Evolutionary conservation across 2,113 vertebrate species (phyloP), one percentile per base, ranked within the genome.

Genomic region (Cnemophilus loriae): DNA sequence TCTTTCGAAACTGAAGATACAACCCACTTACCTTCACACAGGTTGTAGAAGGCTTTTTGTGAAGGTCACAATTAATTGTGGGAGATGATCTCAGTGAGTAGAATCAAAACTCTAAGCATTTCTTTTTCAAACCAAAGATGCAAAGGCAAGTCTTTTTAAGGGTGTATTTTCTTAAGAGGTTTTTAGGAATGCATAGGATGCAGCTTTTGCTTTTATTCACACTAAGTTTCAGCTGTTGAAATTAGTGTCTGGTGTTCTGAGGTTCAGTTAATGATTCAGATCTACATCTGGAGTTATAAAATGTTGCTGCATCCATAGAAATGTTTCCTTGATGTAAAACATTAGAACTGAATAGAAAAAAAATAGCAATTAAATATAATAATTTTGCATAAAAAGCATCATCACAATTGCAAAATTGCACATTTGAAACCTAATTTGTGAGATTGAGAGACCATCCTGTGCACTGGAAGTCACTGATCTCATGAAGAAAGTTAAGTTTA

Each of bases 301-400:
- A 89, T 93, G 46, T 84, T 94, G 86, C 80, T 94, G 89, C 39
- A 64, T 68, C 77, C 30, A 42, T 71, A 68, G 41, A 94, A 97
- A 84, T 71, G 28, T 83, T 75, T 87, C 60, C 73, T 86, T 71
- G 44, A 78, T 90, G 64, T 35, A 71, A 94, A 91, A 87, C 60
- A 71, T 81, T 44, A 89, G 61, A 82, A 89, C 46, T 64, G 91
- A 95, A 76, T 91, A 83, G 84, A 87, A 91, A 94, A 89, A 95
- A 91, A 94, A 93, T 65, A 80, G 67, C 49, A 90, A 82, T 94
- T 95, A 93, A 90, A 95, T 87, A 68, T 53, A 94, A 95, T 84
- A 96, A 94, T 96, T 87, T 84, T 73, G 30, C 55, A 73, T 82
- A 42, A 57, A 87, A 91, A 83, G 16, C 32, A 47, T 71, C 30